phyloP scores from a whole-genome alignment of 2,797 vertebrate genomes.

The Enteromius unitaeniatus region DNA sequence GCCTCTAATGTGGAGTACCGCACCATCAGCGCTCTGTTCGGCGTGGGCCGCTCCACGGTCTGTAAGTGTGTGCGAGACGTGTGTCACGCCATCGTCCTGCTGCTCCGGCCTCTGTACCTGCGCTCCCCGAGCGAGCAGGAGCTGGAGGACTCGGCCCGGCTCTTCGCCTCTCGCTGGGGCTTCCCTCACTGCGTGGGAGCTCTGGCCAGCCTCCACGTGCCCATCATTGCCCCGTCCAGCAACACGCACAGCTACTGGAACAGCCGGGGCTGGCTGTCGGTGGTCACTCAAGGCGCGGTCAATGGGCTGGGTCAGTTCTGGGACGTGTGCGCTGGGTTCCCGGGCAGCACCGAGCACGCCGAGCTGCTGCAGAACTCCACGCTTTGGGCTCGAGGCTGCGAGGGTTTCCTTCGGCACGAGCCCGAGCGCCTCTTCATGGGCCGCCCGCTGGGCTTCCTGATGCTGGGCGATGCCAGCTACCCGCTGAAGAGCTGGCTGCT shows the following conservation, averaged over 20 bases:
- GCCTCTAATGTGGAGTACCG: conserved; percentile 79
- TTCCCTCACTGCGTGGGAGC: conserved; percentile 79
- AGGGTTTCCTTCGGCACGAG: conserved; percentile 70
- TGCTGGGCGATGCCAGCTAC: conserved; percentile 78
- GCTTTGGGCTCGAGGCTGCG: conserved; percentile 72
- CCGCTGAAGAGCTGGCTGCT: conserved; percentile 79
- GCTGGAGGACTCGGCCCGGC: conserved; percentile 73
- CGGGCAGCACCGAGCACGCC: conserved; percentile 77
- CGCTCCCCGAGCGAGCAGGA: conserved; percentile 69
- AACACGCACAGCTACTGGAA: conserved; percentile 73
- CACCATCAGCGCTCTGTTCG: conserved; percentile 76
- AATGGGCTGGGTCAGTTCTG: conserved; percentile 80
- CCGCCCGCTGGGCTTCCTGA: conserved; percentile 71
- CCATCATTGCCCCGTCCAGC: conserved; percentile 74
- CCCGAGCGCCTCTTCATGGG: conserved; percentile 71
- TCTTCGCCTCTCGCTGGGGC: conserved; percentile 70
- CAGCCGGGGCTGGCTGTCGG: conserved; percentile 77
- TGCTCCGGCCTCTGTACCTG: conserved; percentile 75
- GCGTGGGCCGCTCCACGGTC: conserved; percentile 76
- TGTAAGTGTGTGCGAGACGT: conserved; percentile 79
- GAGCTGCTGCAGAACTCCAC: conserved; percentile 73
- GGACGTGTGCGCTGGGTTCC: conserved; percentile 83
- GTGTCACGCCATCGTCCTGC: conserved; percentile 76
- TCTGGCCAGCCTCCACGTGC: conserved; percentile 77
- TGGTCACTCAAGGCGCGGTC: conserved; percentile 75